These are phyloP conservation scores for Sclerurus mexicanus DNA, from an alignment of 2,113 vertebrate species.

Conservation along the genomic window DNA sequence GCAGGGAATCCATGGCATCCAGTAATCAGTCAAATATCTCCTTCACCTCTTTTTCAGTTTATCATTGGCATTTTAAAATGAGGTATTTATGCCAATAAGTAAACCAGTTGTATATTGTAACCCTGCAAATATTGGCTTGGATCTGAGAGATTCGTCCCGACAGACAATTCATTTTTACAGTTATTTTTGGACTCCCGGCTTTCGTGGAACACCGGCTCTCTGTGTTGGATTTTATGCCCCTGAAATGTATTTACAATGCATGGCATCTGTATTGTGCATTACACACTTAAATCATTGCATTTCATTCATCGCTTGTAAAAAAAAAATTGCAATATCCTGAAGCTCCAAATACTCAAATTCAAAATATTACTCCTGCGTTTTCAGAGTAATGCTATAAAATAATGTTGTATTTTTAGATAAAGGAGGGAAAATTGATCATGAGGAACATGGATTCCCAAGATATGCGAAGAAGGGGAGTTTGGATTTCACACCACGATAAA, in stretches of 20 bases:
- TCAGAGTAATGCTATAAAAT: neutral
- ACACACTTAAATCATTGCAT: constrained; percentile 63
- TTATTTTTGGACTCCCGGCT: constrained; percentile 58
- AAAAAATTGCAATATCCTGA: constrained; percentile 47
- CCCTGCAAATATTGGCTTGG: constrained; percentile 27
- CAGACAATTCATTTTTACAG: constrained; percentile 64
- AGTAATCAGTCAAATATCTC: constrained; percentile 45
- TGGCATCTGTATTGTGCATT: constrained; percentile 62
- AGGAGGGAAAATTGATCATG: constrained; percentile 34
- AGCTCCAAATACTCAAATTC: constrained; percentile 47
- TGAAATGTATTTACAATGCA: constrained; percentile 66
- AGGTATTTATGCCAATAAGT: constrained; percentile 52
- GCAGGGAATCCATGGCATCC: neutral
- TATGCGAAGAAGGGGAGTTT: neutral
- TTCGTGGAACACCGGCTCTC: constrained; percentile 47
- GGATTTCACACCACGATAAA: neutral
- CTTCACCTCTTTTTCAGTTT: constrained; percentile 39
- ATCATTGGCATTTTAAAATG: constrained; percentile 30
- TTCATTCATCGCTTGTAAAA: constrained; percentile 50
- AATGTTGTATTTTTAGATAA: neutral
- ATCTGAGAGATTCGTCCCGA: constrained; percentile 41
- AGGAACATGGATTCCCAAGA: constrained; percentile 34
- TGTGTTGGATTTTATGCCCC: constrained; percentile 62
- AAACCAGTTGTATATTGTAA: constrained; percentile 39
- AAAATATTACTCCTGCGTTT: constrained; percentile 38